Evolutionary conservation across 2,888 invertebrate genomes (phyloP).

Genomic region (Eupeodes luniger): DNA sequence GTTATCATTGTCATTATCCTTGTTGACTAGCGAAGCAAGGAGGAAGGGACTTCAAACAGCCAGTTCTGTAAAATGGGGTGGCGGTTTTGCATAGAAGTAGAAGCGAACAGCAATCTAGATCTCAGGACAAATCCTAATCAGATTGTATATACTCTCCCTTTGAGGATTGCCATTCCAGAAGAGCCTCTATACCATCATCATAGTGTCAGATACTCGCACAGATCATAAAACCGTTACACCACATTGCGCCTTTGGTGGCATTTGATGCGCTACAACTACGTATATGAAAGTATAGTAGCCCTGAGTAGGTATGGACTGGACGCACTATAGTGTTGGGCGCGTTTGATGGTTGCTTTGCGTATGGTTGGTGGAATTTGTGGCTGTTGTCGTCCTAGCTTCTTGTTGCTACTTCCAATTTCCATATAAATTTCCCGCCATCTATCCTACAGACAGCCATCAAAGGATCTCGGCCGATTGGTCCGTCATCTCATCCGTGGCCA

Average conservation of each 20-base stretch:
- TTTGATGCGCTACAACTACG: conserved; percentile 1
- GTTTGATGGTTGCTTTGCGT: conserved; percentile 62
- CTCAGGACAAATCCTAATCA: conserved; percentile 65
- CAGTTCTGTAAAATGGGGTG: background rate
- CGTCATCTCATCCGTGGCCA: conserved; percentile 74
- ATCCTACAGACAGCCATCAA: conserved; percentile 66
- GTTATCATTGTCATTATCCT: conserved; percentile 75
- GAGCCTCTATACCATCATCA: conserved; percentile 34
- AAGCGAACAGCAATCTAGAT: conserved; percentile 41
- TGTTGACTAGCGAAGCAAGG: conserved; percentile 44
- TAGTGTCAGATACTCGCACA: conserved; percentile 46
- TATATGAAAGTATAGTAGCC: background rate
- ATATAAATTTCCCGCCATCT: conserved; percentile 69
- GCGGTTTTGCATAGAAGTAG: conserved; percentile 8
- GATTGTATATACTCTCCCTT: conserved; percentile 54
- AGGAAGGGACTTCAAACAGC: background rate
- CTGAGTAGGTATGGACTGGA: conserved; percentile 1
- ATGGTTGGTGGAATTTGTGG: conserved; percentile 73
- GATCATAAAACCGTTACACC: conserved; percentile 72
- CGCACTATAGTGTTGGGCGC: conserved; percentile 59
- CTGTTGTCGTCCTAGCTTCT: conserved; percentile 45
- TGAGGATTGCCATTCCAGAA: conserved; percentile 49
- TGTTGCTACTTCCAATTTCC: conserved; percentile 65
- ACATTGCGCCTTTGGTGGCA: conserved; percentile 60
- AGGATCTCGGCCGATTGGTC: conserved; percentile 76